Evolutionary conservation across 2,797 vertebrate species (phyloP).

Genomic region (Phalloptychus januarius): DNA sequence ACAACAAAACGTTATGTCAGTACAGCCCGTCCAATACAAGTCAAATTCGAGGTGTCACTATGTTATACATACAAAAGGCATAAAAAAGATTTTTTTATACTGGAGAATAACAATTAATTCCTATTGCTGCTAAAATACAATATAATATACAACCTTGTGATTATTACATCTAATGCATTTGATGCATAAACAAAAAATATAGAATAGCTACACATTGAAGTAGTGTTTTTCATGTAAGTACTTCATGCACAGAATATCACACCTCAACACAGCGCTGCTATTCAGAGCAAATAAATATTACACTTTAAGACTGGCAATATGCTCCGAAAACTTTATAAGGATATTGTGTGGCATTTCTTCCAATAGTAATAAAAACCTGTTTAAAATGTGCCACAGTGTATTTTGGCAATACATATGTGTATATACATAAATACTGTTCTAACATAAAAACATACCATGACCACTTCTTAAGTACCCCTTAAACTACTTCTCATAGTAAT

Average conservation of each 20-base stretch:
- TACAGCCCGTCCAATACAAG: no score
- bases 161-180: background rate
- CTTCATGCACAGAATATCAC: background rate
- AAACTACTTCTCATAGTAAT: background rate
- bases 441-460: background rate
- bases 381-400: background rate
- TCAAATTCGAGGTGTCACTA: background rate
- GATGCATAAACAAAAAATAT: background rate
- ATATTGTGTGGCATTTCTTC: background rate
- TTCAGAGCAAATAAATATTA: no score
- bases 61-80: background rate
- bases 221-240: background rate
- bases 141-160: background rate
- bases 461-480: background rate
- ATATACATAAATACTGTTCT: background rate
- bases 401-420: background rate
- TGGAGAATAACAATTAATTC: background rate
- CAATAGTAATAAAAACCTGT: background rate
- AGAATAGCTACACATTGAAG: background rate
- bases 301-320: no score
- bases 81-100: background rate
- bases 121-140: background rate
- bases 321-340: background rate
- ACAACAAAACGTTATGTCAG: no score
- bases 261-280: background rate